phyloP scores from a whole-genome alignment of 2,888 invertebrate species.

The Elysia crispata region DNA sequence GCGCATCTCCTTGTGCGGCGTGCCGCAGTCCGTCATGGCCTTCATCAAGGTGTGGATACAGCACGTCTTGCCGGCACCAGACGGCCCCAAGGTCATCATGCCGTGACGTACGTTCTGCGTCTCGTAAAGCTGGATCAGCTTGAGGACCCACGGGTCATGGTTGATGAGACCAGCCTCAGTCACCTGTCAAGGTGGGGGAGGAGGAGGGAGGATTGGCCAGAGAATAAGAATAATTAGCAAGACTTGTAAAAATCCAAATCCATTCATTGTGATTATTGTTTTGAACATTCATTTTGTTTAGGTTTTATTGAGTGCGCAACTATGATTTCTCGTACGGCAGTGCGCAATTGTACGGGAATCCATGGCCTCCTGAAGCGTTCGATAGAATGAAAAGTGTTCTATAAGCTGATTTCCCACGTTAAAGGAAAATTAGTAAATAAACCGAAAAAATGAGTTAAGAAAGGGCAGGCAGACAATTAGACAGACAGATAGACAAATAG shows the following conservation, averaged over 20 bases:
- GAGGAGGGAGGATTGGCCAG: background rate
- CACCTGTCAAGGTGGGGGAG: conserved; percentile 61
- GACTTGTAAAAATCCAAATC: too few relatives aligned
- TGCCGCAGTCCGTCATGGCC: conserved; percentile 90
- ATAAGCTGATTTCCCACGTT: too few relatives aligned
- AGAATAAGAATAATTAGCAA: background rate
- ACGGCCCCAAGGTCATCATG: conserved; percentile 78
- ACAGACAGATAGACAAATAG: background rate
- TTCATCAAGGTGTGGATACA: conserved; percentile 94
- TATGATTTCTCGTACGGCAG: too few relatives aligned
- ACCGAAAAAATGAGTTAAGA: too few relatives aligned
- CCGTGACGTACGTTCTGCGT: conserved; percentile 78
- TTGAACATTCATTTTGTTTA: too few relatives aligned
- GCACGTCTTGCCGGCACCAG: conserved; percentile 85
- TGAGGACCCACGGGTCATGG: conserved; percentile 96
- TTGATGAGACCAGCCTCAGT: conserved; percentile 84
- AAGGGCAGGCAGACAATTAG: too few relatives aligned
- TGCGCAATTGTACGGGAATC: too few relatives aligned
- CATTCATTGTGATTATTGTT: too few relatives aligned
- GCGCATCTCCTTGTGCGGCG: conserved; percentile 93
- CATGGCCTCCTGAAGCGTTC: too few relatives aligned
- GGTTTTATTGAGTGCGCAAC: too few relatives aligned
- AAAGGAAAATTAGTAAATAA: too few relatives aligned
- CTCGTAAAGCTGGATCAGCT: conserved; percentile 89
- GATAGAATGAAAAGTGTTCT: too few relatives aligned